These are phyloP conservation scores for Apostichopus japonicus DNA, from an alignment of 35 echinoderm and acorn worm genomes.

Conservation along the genomic window DNA sequence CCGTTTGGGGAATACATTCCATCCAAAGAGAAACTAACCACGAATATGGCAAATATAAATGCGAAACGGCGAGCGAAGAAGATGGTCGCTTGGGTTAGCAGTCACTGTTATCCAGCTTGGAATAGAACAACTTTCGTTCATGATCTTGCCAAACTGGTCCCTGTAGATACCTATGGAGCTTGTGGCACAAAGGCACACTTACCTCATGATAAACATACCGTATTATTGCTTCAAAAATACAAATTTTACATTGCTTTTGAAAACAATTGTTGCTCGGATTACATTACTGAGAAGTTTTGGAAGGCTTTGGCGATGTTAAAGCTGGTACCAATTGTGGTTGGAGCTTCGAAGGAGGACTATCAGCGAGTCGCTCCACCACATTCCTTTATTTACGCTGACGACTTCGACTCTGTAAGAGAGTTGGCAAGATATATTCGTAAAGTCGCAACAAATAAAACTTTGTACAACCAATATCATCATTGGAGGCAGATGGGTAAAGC, in stretches of 20 bases:
- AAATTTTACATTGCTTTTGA: not conserved
- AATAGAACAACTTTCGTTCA: not conserved
- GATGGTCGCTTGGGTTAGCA: no score
- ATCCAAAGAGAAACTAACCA: no score
- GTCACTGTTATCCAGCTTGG: not conserved
- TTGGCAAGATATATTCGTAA: no score
- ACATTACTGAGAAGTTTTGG: conserved; percentile 45
- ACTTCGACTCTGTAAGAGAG: no score
- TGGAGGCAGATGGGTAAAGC: not conserved
- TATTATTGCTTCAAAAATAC: not conserved
- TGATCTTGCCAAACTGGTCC: no score
- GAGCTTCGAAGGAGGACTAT: not conserved
- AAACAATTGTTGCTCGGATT: not conserved
- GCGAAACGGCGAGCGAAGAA: no score
- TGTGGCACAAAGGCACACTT: not conserved
- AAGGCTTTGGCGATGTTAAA: not conserved
- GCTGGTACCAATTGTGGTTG: not conserved
- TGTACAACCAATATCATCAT: not conserved
- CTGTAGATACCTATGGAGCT: conserved; percentile 15
- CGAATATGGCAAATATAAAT: no score
- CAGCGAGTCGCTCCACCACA: not conserved
- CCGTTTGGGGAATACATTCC: no score
- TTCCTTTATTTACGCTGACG: no score
- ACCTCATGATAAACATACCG: not conserved
- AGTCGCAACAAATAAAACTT: not conserved